These are phyloP conservation scores for Taxidea taxus DNA, from an alignment of 2,113 vertebrate species.

Conservation along the genomic window DNA sequence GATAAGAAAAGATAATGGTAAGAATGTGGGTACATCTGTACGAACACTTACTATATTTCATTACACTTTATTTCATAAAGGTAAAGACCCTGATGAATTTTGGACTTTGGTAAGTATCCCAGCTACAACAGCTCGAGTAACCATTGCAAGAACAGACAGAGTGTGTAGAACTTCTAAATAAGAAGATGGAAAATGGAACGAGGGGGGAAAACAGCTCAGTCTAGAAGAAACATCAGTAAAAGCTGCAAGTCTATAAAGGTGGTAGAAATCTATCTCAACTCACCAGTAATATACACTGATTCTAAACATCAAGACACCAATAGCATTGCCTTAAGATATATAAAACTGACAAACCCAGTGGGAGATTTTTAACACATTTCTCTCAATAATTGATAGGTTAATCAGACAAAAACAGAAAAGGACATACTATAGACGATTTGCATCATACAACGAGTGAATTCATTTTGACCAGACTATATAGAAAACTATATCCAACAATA, in stretches of 20 bases:
- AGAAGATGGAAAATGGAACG: neutral
- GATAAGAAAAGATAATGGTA: neutral
- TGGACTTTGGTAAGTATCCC: neutral
- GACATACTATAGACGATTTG: neutral
- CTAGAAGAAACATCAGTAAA: conserved; percentile 1
- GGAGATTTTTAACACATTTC: neutral
- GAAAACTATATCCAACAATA: neutral
- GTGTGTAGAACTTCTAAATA: neutral
- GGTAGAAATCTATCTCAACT: neutral
- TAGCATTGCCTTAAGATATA: neutral
- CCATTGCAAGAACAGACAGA: neutral
- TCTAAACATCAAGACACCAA: neutral
- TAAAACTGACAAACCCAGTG: neutral
- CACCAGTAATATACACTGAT: neutral
- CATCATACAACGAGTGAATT: neutral
- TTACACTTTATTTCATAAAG: no score
- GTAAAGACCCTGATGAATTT: neutral
- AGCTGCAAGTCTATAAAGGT: neutral
- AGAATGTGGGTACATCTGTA: neutral
- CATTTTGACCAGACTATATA: neutral
- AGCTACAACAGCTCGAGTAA: neutral
- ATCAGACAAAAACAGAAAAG: neutral
- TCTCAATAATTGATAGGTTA: neutral
- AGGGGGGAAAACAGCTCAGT: neutral
- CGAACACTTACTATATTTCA: neutral